These are phyloP conservation scores for Idaea biselata DNA, from an alignment of 2,888 invertebrate genomes.

Conservation along the genomic window DNA sequence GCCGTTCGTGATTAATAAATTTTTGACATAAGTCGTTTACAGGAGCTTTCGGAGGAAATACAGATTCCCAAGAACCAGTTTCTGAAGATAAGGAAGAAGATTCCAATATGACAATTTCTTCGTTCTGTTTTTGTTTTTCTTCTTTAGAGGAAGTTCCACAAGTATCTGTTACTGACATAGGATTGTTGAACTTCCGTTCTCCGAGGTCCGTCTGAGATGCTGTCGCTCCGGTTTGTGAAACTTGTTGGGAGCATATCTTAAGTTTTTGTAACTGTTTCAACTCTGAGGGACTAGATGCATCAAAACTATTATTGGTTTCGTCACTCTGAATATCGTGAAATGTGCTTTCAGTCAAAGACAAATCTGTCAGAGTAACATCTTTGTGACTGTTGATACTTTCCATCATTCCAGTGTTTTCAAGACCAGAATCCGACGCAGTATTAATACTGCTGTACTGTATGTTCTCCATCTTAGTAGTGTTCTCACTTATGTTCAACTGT, in stretches of 20 bases:
- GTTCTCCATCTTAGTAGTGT: conserved; percentile 62
- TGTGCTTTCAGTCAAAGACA: conserved; percentile 68
- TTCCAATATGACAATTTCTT: conserved; percentile 82
- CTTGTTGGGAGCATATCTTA: conserved; percentile 27
- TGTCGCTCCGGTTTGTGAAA: conserved; percentile 32
- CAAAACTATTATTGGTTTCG: conserved; percentile 46
- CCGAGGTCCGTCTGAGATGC: conserved; percentile 37
- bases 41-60: conserved; percentile 72
- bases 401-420: conserved; percentile 66
- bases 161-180: conserved; percentile 33
- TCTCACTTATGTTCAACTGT: conserved; percentile 56
- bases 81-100: conserved; percentile 83
- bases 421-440: conserved; percentile 70
- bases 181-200: conserved; percentile 30
- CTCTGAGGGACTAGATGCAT: conserved; percentile 42
- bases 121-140: conserved; percentile 82
- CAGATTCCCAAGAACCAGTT: conserved; percentile 84
- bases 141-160: conserved; percentile 69
- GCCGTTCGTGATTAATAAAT: conserved; percentile 63
- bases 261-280: conserved; percentile 34
- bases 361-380: conserved; percentile 61
- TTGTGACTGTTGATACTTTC: conserved; percentile 63
- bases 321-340: conserved; percentile 62
- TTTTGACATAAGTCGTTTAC: conserved; percentile 68
- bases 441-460: conserved; percentile 30